A percentile compares a stretch with the other conserved stretches of the same genome.
Conservation (phyloP, 2,888 invertebrate genomes). For the Drosophila eohydei region DNA sequence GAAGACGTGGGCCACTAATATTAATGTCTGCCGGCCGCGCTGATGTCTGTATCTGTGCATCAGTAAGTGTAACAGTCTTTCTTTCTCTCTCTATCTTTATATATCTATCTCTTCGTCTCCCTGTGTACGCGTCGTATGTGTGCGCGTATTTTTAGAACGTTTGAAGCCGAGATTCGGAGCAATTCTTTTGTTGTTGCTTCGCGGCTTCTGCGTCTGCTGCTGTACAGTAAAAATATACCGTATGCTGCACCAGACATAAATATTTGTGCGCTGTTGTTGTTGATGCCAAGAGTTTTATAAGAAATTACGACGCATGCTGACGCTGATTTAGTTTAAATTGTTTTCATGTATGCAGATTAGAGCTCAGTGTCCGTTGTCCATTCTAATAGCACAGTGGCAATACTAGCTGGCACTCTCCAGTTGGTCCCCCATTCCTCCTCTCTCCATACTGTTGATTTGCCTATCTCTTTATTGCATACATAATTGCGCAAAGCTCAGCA, state of each 20-base stretch:
- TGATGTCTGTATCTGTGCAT: slow-evolving; percentile 53
- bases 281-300: slow-evolving; percentile 37
- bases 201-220: slow-evolving; percentile 24
- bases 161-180: slow-evolving; percentile 51
- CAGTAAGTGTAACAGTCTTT: slow-evolving; percentile 8
- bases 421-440: not conserved
- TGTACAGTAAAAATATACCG: slow-evolving; percentile 74
- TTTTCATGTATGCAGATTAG: slow-evolving; percentile 35
- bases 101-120: slow-evolving; percentile 22
- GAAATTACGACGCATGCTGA: slow-evolving; percentile 49
- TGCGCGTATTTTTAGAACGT: slow-evolving; percentile 56
- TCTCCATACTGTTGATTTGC: not conserved
- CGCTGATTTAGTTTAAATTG: slow-evolving; percentile 52
- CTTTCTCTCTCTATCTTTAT: not conserved
- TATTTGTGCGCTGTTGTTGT: slow-evolving; percentile 36
- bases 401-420: not conserved
- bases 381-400: slow-evolving; percentile 22
- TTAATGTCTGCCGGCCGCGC: slow-evolving; percentile 39
- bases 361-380: slow-evolving; percentile 24
- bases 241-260: slow-evolving; percentile 58
- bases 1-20: slow-evolving; percentile 51
- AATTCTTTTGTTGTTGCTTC: slow-evolving; percentile 50
- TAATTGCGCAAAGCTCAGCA: slow-evolving; percentile 34
- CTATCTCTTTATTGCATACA: slow-evolving; percentile 19
- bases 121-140: slow-evolving; percentile 21